These are phyloP conservation scores for Drosophila flavopinicola DNA, from an alignment of 2,888 invertebrate species.

Conservation along the genomic window DNA sequence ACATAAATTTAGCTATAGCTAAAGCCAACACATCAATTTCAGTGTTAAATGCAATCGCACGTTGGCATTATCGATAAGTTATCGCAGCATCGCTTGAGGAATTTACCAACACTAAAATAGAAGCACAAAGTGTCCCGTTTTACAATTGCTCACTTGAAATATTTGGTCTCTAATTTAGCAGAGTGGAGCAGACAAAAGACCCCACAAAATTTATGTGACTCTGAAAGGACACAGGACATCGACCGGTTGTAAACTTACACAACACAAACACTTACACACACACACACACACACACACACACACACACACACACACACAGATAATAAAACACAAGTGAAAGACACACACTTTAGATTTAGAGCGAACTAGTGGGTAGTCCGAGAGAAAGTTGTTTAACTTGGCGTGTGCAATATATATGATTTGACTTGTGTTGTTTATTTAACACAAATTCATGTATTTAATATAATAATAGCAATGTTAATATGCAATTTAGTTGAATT, in stretches of 20 bases:
- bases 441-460: constrained; percentile 47
- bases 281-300: constrained; percentile 10
- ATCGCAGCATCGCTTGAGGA: background rate
- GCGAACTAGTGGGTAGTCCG: constrained; percentile 11
- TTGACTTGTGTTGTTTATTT: constrained; percentile 58
- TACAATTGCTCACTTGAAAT: constrained; percentile 5
- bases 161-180: background rate
- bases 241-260: constrained; percentile 60
- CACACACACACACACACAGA: constrained; percentile 4
- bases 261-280: constrained; percentile 8
- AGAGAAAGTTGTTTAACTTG: constrained; percentile 50
- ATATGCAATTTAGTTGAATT: constrained; percentile 74
- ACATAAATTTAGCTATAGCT: too few relatives aligned
- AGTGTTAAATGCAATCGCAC: background rate
- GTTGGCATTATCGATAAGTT: background rate
- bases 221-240: constrained; percentile 43
- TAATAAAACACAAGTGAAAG: constrained; percentile 20
- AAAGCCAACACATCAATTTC: too few relatives aligned
- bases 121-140: background rate
- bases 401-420: constrained; percentile 64
- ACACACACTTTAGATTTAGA: constrained; percentile 26
- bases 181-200: constrained; percentile 12
- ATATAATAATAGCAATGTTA: constrained; percentile 68
- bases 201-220: constrained; percentile 34
- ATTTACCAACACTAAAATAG: background rate